A percentile compares a stretch with the other conserved stretches of the same genome.
phyloP scores from a whole-genome alignment of 2,113 vertebrate genomes.

The Gorilla gorilla region DNA sequence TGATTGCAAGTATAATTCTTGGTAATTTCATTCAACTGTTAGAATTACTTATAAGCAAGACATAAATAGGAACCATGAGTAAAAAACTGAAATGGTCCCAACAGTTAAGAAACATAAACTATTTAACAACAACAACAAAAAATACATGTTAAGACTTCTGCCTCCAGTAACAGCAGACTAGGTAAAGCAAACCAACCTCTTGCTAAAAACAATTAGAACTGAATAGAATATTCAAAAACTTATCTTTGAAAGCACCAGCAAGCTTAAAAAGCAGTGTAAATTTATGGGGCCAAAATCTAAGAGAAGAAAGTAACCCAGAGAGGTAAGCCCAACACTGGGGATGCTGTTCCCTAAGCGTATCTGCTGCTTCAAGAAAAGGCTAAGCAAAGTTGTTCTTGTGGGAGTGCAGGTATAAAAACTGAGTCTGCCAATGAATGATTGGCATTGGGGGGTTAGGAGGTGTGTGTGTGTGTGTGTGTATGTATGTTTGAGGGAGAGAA shows the following conservation, averaged over 20 bases:
- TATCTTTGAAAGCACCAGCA: background rate
- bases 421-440: background rate
- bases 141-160: conserved; percentile 18
- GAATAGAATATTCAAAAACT: background rate
- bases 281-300: background rate
- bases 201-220: background rate
- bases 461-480: background rate
- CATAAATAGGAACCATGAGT: background rate
- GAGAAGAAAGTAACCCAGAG: background rate
- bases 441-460: background rate
- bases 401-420: background rate
- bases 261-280: background rate
- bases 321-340: background rate
- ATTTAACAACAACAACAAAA: background rate
- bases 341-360: background rate
- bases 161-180: background rate
- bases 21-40: background rate
- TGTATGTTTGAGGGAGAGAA: background rate
- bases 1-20: background rate
- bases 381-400: background rate
- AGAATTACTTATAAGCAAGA: conserved; percentile 21
- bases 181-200: background rate
- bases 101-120: conserved; percentile 2
- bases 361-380: background rate
- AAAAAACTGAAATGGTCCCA: conserved; percentile 6